A percentile compares a stretch with the other conserved stretches of the same genome.
Evolutionary conservation across 2,797 vertebrate species (phyloP).

Genomic region (Ctenopoma kingsleyae): DNA sequence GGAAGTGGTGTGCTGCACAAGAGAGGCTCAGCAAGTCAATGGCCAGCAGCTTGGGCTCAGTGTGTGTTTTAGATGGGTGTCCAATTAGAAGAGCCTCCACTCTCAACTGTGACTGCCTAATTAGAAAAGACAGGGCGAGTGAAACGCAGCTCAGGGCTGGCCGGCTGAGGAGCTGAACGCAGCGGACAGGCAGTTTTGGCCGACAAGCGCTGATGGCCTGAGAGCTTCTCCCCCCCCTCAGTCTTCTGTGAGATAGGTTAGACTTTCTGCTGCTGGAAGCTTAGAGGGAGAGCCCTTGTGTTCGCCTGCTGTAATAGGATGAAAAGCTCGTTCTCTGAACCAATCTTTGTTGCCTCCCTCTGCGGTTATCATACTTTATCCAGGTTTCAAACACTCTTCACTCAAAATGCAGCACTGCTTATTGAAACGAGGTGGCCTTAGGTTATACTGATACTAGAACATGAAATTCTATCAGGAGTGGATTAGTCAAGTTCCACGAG

Average conservation of each 20-base stretch:
- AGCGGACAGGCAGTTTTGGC: slow-evolving; percentile 36
- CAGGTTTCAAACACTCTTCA: slow-evolving; percentile 59
- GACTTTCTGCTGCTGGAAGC: slow-evolving; percentile 50
- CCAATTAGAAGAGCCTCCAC: slow-evolving; percentile 78
- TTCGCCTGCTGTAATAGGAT: slow-evolving; percentile 52
- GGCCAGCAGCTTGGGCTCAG: slow-evolving; percentile 76
- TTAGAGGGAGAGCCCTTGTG: slow-evolving; percentile 39
- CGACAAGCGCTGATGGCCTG: slow-evolving; percentile 16
- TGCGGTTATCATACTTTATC: slow-evolving; percentile 63
- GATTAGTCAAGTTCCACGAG: slow-evolving; percentile 52
- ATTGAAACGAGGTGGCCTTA: slow-evolving; percentile 44
- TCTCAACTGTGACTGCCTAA: slow-evolving; percentile 75
- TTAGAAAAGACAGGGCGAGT: slow-evolving; percentile 71
- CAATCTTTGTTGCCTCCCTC: slow-evolving; percentile 59
- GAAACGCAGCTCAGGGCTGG: slow-evolving; percentile 54
- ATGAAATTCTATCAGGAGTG: slow-evolving; percentile 54
- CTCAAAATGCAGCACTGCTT: slow-evolving; percentile 35
- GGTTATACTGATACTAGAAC: slow-evolving; percentile 50
- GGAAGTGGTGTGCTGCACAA: slow-evolving; percentile 55
- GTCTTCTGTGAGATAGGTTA: slow-evolving; percentile 47
- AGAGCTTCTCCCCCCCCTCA: neutral
- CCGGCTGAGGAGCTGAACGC: slow-evolving; percentile 45
- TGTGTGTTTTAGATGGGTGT: slow-evolving; percentile 72
- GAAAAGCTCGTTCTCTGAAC: slow-evolving; percentile 53
- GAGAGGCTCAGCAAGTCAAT: slow-evolving; percentile 63